phyloP scores from a whole-genome alignment of 2,888 invertebrate genomes.

The Macrophya annulata region DNA sequence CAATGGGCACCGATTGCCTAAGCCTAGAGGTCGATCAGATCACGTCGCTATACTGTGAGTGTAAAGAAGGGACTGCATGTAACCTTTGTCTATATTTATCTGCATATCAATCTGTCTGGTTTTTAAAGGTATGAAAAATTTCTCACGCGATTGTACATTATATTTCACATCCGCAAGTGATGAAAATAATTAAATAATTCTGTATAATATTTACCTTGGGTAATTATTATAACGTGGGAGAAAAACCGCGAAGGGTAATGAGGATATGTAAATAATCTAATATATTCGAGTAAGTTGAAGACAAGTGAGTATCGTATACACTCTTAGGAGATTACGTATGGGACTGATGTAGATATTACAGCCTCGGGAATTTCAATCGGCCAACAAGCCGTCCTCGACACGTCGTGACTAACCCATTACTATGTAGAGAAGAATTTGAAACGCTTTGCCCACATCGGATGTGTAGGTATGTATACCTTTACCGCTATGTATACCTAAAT shows the following conservation, averaged over 20 bases:
- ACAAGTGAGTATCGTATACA: neutral
- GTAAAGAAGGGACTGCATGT: neutral
- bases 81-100: neutral
- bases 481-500: too few species aligned
- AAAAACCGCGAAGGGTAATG: neutral
- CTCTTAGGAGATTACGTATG: neutral
- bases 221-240: neutral
- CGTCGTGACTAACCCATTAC: conserved; percentile 38
- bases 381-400: conserved; percentile 37
- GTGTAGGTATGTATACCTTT: neutral
- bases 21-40: neutral
- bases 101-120: neutral
- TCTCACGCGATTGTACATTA: conserved; percentile 5
- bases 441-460: conserved; percentile 29
- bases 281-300: neutral
- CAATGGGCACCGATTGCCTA: neutral
- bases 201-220: neutral
- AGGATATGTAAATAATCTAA: neutral
- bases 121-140: neutral
- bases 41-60: neutral
- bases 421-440: conserved; percentile 35
- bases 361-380: neutral
- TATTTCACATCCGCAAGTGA: neutral
- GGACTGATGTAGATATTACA: conserved; percentile 6
- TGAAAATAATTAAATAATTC: neutral